Base-by-base conservation (phyloP, 2,888 invertebrate species). In the Mythimna impura region DNA sequence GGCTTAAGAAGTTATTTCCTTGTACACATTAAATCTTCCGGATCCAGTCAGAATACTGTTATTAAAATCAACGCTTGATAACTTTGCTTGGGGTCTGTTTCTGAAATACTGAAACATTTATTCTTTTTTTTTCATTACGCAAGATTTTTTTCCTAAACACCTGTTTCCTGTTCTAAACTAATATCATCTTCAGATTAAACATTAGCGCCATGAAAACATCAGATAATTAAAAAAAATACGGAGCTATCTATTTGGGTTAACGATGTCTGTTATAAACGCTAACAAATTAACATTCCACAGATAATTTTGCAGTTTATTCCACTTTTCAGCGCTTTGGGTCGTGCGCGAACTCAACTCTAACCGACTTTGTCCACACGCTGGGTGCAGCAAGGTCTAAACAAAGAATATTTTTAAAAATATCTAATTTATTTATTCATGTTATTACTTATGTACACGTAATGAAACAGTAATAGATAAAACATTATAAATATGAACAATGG, bases 191-290 rank as follows among this genome's bases (percentile, higher is more conserved):
- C 50, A 55, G 62, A 78, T 78, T 67, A 76, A 80, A 80, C 57
- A 58, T 58, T 40, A 55, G 50, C 50, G 43, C 55, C 66, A 76
- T 55, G 47, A 75, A 80, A 75, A 75, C 34, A 80, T 60, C 63
- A 50, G 76, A 75, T 77, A 80, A 67, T 63, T 25, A 55, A 75
- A 77, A n/a, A 81, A 71, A 81, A 77, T 63, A 50, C 30, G 58
- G 14, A 60, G 63, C 66, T 78, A 82, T 78, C 73, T 78, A 80
- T 67, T 78, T 82, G 62, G 82, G 79, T 78, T 80, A 80, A 80
- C 66, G 73, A 82, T 78, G 78, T 73, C 67, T 78, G 67, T 73
- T 68, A 78, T 34, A 55, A 67, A 81, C 64, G 50, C 81, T 52
- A 76, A 78, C 81, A 78, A 71, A 79, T 79, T 72, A 82, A 79